Evolutionary conservation across 1,140 invertebrate genomes (phyloP).

Genomic region (Scylla paramamosain): DNA sequence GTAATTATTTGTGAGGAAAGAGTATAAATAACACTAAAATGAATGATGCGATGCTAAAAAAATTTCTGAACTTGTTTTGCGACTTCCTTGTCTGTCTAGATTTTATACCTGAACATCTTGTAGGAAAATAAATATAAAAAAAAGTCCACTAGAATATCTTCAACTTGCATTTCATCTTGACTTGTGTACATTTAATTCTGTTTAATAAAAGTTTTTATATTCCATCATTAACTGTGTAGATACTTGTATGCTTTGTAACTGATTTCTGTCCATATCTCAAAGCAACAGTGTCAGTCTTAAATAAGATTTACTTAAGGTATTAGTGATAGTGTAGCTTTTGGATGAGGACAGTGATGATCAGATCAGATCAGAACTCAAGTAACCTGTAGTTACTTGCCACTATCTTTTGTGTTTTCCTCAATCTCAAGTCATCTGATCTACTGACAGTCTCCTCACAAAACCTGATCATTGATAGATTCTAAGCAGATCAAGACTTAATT

Average conservation of each 20-base stretch:
- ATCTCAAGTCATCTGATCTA: too few relatives aligned
- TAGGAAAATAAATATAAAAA: background rate
- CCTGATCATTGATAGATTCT: too few relatives aligned
- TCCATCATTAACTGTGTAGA: background rate
- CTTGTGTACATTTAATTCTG: background rate
- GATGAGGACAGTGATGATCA: too few relatives aligned
- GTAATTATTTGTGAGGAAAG: background rate
- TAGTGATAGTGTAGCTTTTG: too few relatives aligned
- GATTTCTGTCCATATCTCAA: background rate
- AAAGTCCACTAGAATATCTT: background rate
- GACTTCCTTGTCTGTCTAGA: background rate
- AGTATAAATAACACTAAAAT: background rate
- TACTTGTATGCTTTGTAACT: background rate
- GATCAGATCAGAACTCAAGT: too few relatives aligned
- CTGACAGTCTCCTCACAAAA: too few relatives aligned
- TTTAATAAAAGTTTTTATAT: conserved; percentile 17
- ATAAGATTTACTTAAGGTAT: too few relatives aligned
- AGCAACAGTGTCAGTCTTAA: too few relatives aligned
- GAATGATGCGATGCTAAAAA: background rate
- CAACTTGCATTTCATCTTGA: background rate
- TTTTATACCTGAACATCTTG: conserved; percentile 1
- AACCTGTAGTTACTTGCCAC: too few relatives aligned
- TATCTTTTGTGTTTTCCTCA: too few relatives aligned
- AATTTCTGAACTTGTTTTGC: background rate
- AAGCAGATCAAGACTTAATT: too few relatives aligned